phyloP scores from a whole-genome alignment of 2,888 invertebrate genomes.

The Patella ulyssiponensis region DNA sequence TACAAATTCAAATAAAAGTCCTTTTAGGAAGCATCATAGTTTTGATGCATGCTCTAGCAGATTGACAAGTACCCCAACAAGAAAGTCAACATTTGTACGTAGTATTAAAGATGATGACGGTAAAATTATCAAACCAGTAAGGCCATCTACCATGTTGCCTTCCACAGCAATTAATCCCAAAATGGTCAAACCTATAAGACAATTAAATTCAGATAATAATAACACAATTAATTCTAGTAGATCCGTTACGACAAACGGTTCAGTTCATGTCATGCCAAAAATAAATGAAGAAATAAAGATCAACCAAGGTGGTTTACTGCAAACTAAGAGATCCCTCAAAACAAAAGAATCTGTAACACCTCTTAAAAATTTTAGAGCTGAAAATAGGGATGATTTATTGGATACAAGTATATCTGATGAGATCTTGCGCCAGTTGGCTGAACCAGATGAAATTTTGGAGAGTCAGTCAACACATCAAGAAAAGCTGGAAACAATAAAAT shows the following conservation, averaged over 20 bases:
- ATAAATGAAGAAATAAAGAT: background rate
- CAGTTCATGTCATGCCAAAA: background rate
- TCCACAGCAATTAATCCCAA: background rate
- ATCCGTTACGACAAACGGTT: background rate
- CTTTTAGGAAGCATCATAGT: conserved; percentile 43
- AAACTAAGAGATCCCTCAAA: background rate
- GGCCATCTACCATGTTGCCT: too few species aligned
- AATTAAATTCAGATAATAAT: background rate
- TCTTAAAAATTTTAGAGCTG: background rate
- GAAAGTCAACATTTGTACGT: background rate
- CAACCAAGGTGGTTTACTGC: too few species aligned
- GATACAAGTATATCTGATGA: conserved; percentile 59
- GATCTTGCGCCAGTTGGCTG: conserved; percentile 52
- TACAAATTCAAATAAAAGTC: background rate
- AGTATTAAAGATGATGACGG: background rate
- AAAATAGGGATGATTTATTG: conserved; percentile 33
- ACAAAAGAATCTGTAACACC: background rate
- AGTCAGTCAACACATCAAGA: conserved; percentile 39
- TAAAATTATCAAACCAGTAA: background rate
- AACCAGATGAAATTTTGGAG: conserved; percentile 53
- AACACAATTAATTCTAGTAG: background rate
- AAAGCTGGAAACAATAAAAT: background rate
- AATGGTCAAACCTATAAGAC: too few species aligned
- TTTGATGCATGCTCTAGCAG: conserved; percentile 23
- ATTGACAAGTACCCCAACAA: background rate